These are phyloP conservation scores for Temnothorax nylanderi DNA, from an alignment of 1,140 invertebrate genomes.

Conservation along the genomic window DNA sequence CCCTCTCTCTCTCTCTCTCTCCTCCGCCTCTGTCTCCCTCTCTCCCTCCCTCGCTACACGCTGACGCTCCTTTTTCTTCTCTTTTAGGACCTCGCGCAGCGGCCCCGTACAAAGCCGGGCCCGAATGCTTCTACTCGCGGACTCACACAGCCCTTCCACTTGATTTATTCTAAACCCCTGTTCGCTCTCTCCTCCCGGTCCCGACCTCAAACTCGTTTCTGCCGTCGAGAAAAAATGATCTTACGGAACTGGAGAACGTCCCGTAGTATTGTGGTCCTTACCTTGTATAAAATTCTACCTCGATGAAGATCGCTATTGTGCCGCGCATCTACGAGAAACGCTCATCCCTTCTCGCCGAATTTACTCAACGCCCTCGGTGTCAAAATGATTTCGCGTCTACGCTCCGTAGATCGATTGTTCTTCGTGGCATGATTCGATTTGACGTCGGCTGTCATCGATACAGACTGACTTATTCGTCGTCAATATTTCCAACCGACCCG, in stretches of 20 bases:
- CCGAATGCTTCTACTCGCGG: conserved; percentile 74
- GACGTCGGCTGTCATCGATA: not conserved
- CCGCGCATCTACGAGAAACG: conserved; percentile 20
- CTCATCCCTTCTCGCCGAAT: not conserved
- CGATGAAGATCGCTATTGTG: conserved; percentile 51
- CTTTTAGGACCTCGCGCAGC: conserved; percentile 63
- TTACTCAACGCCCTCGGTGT: not conserved
- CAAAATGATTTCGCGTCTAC: conserved; percentile 22
- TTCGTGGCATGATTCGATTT: not conserved
- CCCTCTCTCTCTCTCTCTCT: conserved; percentile 46
- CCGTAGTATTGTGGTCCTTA: conserved; percentile 10
- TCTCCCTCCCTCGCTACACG: conserved; percentile 43
- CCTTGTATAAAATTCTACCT: not conserved
- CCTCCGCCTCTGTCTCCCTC: conserved; percentile 28
- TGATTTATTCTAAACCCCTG: conserved; percentile 75
- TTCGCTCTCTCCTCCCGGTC: conserved; percentile 22
- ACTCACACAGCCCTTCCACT: conserved; percentile 72
- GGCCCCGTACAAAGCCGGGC: conserved; percentile 73
- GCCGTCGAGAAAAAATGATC: conserved; percentile 49
- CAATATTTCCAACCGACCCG: not conserved
- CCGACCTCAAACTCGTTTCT: conserved; percentile 53
- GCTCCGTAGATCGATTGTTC: not conserved
- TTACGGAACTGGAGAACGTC: conserved; percentile 61
- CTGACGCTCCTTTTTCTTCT: conserved; percentile 57
- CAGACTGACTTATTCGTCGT: not conserved